These are phyloP conservation scores for Rynchops niger DNA, from an alignment of 2,113 vertebrate genomes.

Conservation along the genomic window DNA sequence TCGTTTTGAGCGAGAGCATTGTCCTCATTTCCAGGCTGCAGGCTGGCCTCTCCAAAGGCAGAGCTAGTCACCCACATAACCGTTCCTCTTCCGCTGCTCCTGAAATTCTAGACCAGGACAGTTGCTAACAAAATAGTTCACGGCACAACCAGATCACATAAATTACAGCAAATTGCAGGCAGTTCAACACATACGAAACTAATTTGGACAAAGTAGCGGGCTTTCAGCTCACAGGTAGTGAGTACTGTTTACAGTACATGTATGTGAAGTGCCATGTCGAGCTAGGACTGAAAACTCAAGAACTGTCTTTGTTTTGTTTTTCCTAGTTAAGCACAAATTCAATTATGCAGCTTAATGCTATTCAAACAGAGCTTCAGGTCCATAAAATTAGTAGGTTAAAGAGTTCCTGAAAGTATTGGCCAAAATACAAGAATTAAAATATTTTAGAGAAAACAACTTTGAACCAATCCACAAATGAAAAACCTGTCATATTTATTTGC, in stretches of 20 bases:
- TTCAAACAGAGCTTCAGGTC: background rate
- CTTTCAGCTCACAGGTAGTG: background rate
- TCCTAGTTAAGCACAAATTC: constrained; percentile 35
- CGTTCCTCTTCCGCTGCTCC: background rate
- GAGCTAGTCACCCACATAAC: background rate
- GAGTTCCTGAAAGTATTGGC: constrained; percentile 42
- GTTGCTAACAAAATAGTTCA: background rate
- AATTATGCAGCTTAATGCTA: constrained; percentile 35
- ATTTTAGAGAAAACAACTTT: constrained; percentile 23
- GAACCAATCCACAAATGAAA: constrained; percentile 12
- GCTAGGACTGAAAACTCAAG: background rate
- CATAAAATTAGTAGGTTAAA: constrained; percentile 45
- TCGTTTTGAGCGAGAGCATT: background rate
- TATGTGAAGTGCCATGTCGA: background rate
- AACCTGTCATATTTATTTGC: constrained; percentile 14
- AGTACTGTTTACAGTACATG: background rate
- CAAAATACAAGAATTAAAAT: constrained; percentile 36
- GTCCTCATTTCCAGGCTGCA: background rate
- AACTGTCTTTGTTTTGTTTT: background rate
- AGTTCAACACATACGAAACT: background rate
- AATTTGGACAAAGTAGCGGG: background rate
- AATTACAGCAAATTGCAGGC: background rate
- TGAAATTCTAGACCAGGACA: background rate
- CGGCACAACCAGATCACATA: background rate
- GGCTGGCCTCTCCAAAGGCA: background rate